Evolutionary conservation across 2,888 invertebrate genomes (phyloP), one percentile per base, ranked within the genome.

Genomic region (Theretra japonica): DNA sequence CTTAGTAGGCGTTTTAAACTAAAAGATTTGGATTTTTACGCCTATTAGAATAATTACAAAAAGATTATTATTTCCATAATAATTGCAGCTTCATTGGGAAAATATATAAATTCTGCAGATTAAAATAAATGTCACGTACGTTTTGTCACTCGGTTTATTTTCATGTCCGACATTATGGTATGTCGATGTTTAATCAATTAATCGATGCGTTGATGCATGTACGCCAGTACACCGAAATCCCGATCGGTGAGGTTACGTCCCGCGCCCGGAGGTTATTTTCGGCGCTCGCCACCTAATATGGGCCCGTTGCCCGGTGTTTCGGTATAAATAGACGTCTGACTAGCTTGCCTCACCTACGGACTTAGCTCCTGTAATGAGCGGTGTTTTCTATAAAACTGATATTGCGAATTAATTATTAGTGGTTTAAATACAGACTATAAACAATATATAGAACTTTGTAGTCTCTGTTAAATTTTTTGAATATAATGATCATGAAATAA

Each of bases 251-350:
- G 88, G 86, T 86, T 83, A 84, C 81, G 84, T 77, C 82, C 77
- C 78, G 80, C 80, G 81, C 65, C 41, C 76, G 79, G 75, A 72
- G 79, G 85, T 80, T 94, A 94, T 94, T 94, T 92, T 90, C 88
- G 84, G 88, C 84, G 77, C 81, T 80, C 88, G 91, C 79, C 89
- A 86, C 94, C 94, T 90, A 94, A 94, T 94, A 94, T 93, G 94
- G 94, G 88, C 89, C 83, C 92, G 90, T 73, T 88, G 94, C 91
- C 91, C 88, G 87, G 89, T 86, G 86, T 88, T 87, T 84, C 83
- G 86, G 83, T 90, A 90, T 89, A 91, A 91, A 92, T 93, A 94
- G 90, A 88, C 79, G 79, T 80, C 81, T 83, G 83, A 81, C 80
- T 80, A 82, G 86, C 78, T 78, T 79, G 83, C 85, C 85, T 83